These are phyloP conservation scores for Leptinotarsa undecemlineata DNA, from an alignment of 1,140 invertebrate genomes.

Conservation along the genomic window DNA sequence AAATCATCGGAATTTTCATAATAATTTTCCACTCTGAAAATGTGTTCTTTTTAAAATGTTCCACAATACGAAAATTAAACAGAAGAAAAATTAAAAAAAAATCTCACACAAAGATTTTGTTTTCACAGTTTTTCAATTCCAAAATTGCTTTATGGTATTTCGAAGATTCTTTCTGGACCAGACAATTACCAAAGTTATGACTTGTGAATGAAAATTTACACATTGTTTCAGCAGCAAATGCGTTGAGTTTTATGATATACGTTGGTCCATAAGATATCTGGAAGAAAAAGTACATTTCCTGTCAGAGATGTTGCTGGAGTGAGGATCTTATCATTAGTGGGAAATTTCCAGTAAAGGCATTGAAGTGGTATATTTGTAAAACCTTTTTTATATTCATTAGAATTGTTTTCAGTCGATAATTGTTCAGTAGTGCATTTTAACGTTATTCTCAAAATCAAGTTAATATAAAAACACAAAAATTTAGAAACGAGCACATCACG, in stretches of 20 bases:
- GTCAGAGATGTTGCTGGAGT: background rate
- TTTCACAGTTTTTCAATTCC: constrained; percentile 52
- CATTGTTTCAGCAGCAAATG: constrained; percentile 40
- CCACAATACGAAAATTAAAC: background rate
- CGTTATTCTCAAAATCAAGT: background rate
- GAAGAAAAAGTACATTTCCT: constrained; percentile 19
- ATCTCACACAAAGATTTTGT: constrained; percentile 44
- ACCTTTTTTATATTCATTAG: too few relatives aligned
- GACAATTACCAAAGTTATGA: constrained; percentile 57
- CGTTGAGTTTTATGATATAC: constrained; percentile 52
- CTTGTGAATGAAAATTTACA: constrained; percentile 53
- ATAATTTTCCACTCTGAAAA: constrained; percentile 51
- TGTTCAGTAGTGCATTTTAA: background rate
- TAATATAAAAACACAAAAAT: too few relatives aligned
- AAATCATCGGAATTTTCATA: constrained; percentile 49
- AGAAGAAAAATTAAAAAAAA: constrained; percentile 26
- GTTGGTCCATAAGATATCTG: constrained; percentile 55
- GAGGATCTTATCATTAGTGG: background rate
- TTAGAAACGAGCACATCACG: too few relatives aligned
- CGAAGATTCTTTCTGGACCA: constrained; percentile 49
- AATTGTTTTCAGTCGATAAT: background rate
- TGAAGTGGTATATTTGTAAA: too few relatives aligned
- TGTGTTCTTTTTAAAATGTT: too few relatives aligned
- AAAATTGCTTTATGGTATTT: constrained; percentile 47
- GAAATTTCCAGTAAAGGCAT: background rate